phyloP scores from a whole-genome alignment of 2,113 vertebrate genomes.

The Mionectes macconnelli region DNA sequence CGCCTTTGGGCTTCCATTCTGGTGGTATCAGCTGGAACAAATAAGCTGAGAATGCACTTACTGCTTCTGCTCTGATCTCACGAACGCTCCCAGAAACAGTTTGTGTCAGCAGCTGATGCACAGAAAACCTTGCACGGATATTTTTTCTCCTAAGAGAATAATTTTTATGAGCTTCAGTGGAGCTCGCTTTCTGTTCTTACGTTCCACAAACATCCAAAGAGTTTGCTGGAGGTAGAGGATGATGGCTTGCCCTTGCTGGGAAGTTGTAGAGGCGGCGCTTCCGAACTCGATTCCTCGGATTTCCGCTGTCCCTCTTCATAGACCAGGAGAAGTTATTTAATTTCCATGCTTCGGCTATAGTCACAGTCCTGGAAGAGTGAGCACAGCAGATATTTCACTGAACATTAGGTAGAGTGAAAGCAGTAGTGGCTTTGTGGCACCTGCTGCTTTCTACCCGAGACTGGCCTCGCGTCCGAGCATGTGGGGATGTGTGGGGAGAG shows the following conservation, averaged over 20 bases:
- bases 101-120: slow-evolving; percentile 73
- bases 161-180: slow-evolving; percentile 10
- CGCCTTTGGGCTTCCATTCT: slow-evolving; percentile 78
- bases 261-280: background rate
- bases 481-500: background rate
- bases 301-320: background rate
- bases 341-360: background rate
- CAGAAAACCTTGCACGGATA: slow-evolving; percentile 1
- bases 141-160: slow-evolving; percentile 51
- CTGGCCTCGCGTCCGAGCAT: accelerated
- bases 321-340: background rate
- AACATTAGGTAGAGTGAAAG: background rate
- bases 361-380: background rate
- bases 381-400: background rate
- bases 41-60: slow-evolving; percentile 80
- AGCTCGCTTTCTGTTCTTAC: background rate
- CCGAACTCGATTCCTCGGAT: background rate
- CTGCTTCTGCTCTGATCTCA: slow-evolving; percentile 71
- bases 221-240: background rate
- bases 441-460: background rate
- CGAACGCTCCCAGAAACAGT: slow-evolving; percentile 71
- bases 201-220: background rate
- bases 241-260: background rate
- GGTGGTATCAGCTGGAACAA: slow-evolving; percentile 87
- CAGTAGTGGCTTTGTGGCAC: background rate